A percentile compares a stretch with the other conserved stretches of the same genome.
Conservation (phyloP, 1,140 invertebrate species). For the Achatina immaculata region DNA sequence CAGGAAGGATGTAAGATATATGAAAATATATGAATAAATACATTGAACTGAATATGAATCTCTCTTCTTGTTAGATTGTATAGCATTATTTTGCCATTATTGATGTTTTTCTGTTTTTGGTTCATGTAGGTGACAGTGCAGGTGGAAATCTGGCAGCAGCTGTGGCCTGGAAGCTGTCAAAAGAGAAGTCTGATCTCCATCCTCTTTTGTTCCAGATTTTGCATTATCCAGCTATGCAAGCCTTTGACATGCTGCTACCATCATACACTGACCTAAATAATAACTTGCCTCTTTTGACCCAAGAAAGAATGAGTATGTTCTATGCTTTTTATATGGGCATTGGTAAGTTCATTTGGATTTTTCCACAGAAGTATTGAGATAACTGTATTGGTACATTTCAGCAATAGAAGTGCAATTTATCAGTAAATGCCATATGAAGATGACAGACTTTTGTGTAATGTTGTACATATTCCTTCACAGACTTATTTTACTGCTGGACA, state of each 20-base stretch:
- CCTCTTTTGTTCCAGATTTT: conserved; percentile 48
- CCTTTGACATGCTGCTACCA: conserved; percentile 53
- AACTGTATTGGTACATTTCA: too few species aligned
- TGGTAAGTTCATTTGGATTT: not conserved
- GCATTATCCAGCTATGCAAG: conserved; percentile 54
- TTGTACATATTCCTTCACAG: not conserved
- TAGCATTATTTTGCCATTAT: too few species aligned
- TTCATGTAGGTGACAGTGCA: conserved; percentile 58
- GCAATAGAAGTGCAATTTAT: not conserved
- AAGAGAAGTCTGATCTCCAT: conserved; percentile 33
- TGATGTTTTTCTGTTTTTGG: too few species aligned
- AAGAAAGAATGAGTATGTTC: not conserved
- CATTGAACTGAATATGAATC: too few species aligned
- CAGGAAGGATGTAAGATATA: too few species aligned
- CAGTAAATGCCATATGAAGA: not conserved
- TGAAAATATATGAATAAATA: too few species aligned
- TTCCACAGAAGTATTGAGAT: not conserved
- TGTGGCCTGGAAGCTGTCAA: conserved; percentile 45
- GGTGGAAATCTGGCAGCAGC: conserved; percentile 61
- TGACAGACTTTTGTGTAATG: not conserved
- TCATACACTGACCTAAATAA: conserved; percentile 41
- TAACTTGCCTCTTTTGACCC: not conserved
- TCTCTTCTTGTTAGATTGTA: too few species aligned
- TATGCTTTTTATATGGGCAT: conserved; percentile 8
- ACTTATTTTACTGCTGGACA: not conserved